Evolutionary conservation across 2,888 invertebrate species (phyloP).

Genomic region (Pheosia tremula): DNA sequence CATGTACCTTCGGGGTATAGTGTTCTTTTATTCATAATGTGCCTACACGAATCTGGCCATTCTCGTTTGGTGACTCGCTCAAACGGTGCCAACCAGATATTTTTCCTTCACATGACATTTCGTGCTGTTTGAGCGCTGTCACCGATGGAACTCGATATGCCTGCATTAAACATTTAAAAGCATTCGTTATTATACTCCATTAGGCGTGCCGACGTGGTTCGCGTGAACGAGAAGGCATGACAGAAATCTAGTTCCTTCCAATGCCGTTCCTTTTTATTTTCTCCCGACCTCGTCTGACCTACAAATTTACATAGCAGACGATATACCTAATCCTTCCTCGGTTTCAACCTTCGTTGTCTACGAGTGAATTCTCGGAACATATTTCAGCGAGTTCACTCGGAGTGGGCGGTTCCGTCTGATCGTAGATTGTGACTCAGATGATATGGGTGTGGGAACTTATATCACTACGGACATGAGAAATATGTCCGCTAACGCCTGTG

Average conservation of each 20-base stretch:
- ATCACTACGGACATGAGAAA: conserved; percentile 53
- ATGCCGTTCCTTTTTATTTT: conserved; percentile 37
- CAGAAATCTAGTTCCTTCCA: conserved; percentile 42
- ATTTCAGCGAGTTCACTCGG: conserved; percentile 62
- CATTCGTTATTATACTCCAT: conserved; percentile 36
- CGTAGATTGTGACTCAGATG: conserved; percentile 73
- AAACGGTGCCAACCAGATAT: conserved; percentile 67
- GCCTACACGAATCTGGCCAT: conserved; percentile 65
- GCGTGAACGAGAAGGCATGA: conserved; percentile 23
- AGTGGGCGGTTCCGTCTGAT: conserved; percentile 70
- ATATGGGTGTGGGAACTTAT: conserved; percentile 73
- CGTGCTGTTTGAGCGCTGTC: conserved; percentile 41
- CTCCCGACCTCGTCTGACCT: conserved; percentile 49
- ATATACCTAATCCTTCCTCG: conserved; percentile 48
- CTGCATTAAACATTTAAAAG: conserved; percentile 45
- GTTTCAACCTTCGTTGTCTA: conserved; percentile 47
- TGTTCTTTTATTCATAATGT: conserved; percentile 69
- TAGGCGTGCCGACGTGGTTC: conserved; percentile 32
- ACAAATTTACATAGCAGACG: conserved; percentile 56
- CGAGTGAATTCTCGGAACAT: conserved; percentile 58
- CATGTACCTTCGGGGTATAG: conserved; percentile 62
- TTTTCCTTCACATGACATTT: conserved; percentile 58
- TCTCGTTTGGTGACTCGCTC: conserved; percentile 70
- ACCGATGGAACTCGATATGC: conserved; percentile 44
- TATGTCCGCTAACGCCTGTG: conserved; percentile 56